phyloP scores from a whole-genome alignment of 2,888 invertebrate species.

The Cecidostiba fungosa region DNA sequence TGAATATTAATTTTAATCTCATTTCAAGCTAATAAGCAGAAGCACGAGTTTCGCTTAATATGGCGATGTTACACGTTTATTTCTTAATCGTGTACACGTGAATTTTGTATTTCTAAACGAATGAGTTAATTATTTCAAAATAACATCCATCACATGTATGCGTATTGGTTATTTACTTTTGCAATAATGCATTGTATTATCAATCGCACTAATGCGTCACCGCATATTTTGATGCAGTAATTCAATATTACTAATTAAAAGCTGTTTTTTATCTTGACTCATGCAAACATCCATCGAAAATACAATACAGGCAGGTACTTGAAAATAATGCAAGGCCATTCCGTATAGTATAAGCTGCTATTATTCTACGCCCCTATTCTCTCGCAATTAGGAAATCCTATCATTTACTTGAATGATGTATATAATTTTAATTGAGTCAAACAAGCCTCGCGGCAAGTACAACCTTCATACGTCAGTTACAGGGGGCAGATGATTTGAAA shows the following conservation, averaged over 20 bases:
- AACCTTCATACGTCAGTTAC: background rate
- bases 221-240: too few species aligned
- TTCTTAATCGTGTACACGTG: background rate
- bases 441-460: background rate
- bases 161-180: too few species aligned
- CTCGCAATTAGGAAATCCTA: background rate
- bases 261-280: background rate
- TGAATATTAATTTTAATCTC: constrained; percentile 12
- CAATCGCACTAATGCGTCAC: too few species aligned
- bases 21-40: background rate
- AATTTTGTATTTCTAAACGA: too few species aligned
- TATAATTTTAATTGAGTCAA: background rate
- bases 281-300: background rate
- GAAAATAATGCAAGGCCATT: background rate
- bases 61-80: background rate
- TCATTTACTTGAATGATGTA: background rate
- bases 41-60: background rate
- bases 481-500: background rate
- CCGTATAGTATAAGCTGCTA: background rate
- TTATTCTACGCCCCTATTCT: background rate
- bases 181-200: too few species aligned
- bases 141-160: too few species aligned
- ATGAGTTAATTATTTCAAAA: too few species aligned
- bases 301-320: background rate
- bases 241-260: too few species aligned